Percentiles rank a stretch among this genome's conserved stretches.
Evolutionary conservation across 2,113 vertebrate genomes (phyloP).

Genomic region (Oxygymnocypris stewartii): DNA sequence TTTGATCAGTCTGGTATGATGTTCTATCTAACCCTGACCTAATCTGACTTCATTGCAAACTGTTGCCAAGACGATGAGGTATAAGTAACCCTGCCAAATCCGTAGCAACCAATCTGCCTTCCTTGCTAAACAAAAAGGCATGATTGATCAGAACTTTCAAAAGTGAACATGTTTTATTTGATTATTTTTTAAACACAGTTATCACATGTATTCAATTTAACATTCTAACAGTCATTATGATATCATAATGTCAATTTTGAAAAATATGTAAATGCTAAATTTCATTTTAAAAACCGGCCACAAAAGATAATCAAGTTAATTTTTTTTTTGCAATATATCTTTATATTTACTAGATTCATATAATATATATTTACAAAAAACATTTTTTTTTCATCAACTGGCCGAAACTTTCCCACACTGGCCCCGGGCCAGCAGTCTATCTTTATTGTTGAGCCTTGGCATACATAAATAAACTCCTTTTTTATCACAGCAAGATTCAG

Average conservation of each 20-base stretch:
- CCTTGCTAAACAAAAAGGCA: neutral
- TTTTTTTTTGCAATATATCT: neutral
- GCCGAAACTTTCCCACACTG: neutral
- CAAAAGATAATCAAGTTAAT: neutral
- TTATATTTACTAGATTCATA: neutral
- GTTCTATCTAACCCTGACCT: constrained; percentile 1
- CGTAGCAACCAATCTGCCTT: neutral
- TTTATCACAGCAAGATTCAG: neutral
- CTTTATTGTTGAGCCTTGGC: neutral
- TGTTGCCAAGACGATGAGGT: constrained; percentile 2
- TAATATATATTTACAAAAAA: neutral
- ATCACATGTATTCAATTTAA: neutral
- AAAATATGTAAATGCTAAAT: neutral
- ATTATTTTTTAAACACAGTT: neutral
- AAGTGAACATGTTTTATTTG: neutral
- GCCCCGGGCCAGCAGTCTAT: neutral
- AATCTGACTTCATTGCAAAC: constrained; percentile 2
- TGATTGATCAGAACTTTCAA: neutral
- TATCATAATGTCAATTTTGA: neutral
- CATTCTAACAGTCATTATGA: neutral
- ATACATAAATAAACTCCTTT: neutral
- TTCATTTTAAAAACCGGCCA: neutral
- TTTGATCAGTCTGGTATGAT: constrained; percentile 23
- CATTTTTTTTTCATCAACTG: neutral
- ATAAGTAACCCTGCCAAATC: neutral